These are phyloP conservation scores for Oasisia sp. DNA, from an alignment of 2,888 invertebrate species.

Conservation along the genomic window DNA sequence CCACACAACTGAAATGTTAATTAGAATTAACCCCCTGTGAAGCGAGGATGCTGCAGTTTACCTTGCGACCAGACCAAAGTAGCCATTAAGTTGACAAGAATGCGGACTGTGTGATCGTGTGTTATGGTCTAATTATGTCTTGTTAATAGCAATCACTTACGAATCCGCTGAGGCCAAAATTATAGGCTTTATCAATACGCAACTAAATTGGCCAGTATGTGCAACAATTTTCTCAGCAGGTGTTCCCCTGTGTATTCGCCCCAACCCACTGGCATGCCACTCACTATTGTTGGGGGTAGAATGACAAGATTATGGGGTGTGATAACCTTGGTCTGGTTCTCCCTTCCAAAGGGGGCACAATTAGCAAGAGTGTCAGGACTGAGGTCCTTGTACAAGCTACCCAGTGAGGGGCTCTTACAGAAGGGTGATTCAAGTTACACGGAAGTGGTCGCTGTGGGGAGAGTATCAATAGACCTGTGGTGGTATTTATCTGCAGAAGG, in stretches of 20 bases:
- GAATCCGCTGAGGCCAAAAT: background rate
- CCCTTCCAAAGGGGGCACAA: background rate
- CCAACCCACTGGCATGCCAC: background rate
- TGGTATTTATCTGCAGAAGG: background rate
- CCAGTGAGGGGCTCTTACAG: background rate
- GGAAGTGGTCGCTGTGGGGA: background rate
- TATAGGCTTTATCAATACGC: background rate
- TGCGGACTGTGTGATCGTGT: background rate
- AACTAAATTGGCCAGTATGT: background rate
- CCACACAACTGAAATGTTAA: background rate
- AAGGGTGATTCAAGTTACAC: background rate
- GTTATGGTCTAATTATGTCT: background rate
- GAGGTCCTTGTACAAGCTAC: background rate
- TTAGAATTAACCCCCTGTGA: background rate
- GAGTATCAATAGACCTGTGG: background rate
- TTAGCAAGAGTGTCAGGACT: background rate
- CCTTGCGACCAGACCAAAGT: background rate
- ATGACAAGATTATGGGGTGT: background rate
- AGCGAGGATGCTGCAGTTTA: background rate
- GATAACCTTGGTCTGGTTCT: background rate
- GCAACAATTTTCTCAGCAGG: constrained; percentile 17
- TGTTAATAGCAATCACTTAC: constrained; percentile 17
- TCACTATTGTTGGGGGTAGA: background rate
- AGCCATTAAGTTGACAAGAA: background rate
- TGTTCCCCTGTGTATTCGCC: background rate